phyloP scores from a whole-genome alignment of 2,797 vertebrate species.

The Danio albolineatus region DNA sequence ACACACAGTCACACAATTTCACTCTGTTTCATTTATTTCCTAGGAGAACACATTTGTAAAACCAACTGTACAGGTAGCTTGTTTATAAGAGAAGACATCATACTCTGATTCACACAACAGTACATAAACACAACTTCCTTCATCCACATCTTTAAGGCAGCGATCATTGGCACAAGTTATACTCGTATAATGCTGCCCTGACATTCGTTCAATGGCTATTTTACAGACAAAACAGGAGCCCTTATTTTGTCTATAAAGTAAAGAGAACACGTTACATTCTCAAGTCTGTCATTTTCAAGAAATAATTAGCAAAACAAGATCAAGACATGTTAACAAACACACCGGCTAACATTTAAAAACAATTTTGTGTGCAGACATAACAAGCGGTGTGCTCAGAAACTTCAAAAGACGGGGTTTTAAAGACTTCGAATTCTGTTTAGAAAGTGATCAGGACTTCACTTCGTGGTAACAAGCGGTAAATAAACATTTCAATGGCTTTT shows the following conservation, averaged over 20 bases:
- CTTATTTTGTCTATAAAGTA: constrained; percentile 4
- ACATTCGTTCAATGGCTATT: neutral
- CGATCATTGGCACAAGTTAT: constrained; percentile 70
- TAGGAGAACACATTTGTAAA: constrained; percentile 2
- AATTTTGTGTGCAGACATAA: neutral
- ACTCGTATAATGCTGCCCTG: neutral
- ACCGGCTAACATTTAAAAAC: neutral
- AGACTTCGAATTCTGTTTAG: neutral
- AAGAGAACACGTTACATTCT: neutral
- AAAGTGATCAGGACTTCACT: constrained; percentile 1
- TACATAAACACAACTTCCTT: constrained; percentile 7
- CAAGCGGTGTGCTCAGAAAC: neutral
- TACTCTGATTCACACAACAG: neutral
- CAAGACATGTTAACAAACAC: neutral
- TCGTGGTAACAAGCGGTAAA: neutral
- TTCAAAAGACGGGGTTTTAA: neutral
- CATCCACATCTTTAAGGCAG: constrained; percentile 52
- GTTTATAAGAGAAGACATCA: neutral
- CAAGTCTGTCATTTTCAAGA: neutral
- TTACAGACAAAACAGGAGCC: neutral
- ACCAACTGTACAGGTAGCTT: neutral
- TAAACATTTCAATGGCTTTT: neutral
- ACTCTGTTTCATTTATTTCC: neutral
- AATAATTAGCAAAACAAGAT: neutral
- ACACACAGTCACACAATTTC: too few species aligned